These are phyloP conservation scores for Aelia acuminata DNA, from an alignment of 2,888 invertebrate species.

Conservation along the genomic window DNA sequence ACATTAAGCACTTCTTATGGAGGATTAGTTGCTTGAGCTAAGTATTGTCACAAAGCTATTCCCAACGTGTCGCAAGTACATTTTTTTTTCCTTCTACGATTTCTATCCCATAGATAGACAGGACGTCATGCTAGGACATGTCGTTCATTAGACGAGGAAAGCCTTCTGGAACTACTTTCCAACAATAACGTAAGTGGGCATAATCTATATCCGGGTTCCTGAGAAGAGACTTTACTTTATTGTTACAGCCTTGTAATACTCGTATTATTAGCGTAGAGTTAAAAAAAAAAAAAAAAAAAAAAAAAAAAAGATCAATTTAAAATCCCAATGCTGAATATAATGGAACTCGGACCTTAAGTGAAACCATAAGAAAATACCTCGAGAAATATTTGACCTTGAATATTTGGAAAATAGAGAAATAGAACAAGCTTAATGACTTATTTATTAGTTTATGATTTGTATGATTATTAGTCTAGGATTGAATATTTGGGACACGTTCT, in stretches of 20 bases:
- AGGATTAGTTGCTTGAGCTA: not conserved
- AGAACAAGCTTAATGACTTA: too few species aligned
- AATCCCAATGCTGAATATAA: too few species aligned
- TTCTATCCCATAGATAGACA: not conserved
- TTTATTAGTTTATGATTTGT: too few species aligned
- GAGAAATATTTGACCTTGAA: too few species aligned
- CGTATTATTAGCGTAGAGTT: too few species aligned
- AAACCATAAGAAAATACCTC: too few species aligned
- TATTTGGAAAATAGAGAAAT: too few species aligned
- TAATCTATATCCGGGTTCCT: not conserved
- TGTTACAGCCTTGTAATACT: not conserved
- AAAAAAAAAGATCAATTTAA: too few species aligned
- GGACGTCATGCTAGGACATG: not conserved
- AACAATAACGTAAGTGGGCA: slow-evolving; percentile 4
- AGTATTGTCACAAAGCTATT: not conserved
- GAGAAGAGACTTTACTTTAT: not conserved
- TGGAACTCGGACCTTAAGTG: too few species aligned
- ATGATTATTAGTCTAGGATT: too few species aligned
- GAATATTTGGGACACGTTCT: too few species aligned
- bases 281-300: too few species aligned
- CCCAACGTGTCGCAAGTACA: not conserved
- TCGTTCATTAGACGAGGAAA: not conserved
- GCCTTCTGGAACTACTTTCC: not conserved
- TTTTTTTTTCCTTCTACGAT: not conserved
- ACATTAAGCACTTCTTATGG: not conserved